Conservation (phyloP, 2,888 invertebrate genomes). For the Hemithea aestivaria region DNA sequence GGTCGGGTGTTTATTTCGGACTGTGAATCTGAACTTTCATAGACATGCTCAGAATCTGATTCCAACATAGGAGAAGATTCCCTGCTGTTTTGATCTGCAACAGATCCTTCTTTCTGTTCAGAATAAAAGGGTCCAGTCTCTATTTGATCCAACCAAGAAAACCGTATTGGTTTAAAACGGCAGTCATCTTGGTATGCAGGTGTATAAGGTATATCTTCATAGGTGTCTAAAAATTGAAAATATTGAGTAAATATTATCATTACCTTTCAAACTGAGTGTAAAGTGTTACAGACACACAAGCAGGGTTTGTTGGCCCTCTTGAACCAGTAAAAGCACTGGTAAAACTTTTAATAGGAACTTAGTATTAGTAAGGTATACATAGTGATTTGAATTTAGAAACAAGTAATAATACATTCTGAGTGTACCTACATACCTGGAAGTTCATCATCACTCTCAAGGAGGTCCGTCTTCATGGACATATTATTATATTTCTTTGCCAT, state of each 20-base stretch:
- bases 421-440: constrained; percentile 45
- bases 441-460: constrained; percentile 56
- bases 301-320: too few relatives aligned
- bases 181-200: constrained; percentile 46
- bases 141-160: constrained; percentile 10
- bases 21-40: not conserved
- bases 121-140: not conserved
- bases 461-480: constrained; percentile 23
- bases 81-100: too few relatives aligned
- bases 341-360: too few relatives aligned
- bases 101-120: not conserved
- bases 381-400: too few relatives aligned
- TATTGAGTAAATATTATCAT: too few relatives aligned
- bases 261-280: too few relatives aligned
- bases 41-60: not conserved
- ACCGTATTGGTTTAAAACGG: constrained; percentile 33
- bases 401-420: too few relatives aligned
- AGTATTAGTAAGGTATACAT: too few relatives aligned
- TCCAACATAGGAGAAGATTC: too few relatives aligned
- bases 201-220: constrained; percentile 33
- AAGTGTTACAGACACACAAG: too few relatives aligned
- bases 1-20: not conserved
- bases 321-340: too few relatives aligned
- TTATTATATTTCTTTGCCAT: constrained; percentile 2
- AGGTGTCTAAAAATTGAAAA: constrained; percentile 37